Conservation (phyloP, 2,797 vertebrate genomes). For the Chelidonichthys spinosus region DNA sequence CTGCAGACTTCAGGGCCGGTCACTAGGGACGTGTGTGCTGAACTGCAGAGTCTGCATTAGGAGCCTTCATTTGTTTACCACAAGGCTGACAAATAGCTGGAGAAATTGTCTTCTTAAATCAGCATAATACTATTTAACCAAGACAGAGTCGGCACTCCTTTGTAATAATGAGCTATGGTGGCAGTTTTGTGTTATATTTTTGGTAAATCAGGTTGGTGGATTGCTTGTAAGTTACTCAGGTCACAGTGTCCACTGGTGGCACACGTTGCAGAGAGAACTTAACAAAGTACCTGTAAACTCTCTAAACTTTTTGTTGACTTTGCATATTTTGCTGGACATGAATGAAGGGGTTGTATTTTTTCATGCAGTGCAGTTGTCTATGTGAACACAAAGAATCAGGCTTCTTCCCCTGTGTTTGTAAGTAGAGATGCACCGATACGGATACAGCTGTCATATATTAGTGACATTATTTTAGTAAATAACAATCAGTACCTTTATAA, state of each 20-base stretch:
- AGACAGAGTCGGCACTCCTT: slow-evolving; percentile 26
- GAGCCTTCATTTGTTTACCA: slow-evolving; percentile 49
- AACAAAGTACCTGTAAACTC: not conserved
- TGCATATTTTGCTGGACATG: not conserved
- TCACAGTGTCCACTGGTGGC: slow-evolving; percentile 56
- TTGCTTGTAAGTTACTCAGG: slow-evolving; percentile 58
- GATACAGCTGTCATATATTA: too few species aligned
- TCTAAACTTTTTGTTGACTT: not conserved
- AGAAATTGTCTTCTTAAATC: slow-evolving; percentile 32
- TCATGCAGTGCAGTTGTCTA: not conserved
- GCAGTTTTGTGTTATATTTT: slow-evolving; percentile 35
- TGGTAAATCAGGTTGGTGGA: slow-evolving; percentile 49
- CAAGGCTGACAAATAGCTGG: slow-evolving; percentile 34
- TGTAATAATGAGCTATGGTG: slow-evolving; percentile 13
- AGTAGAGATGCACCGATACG: too few species aligned
- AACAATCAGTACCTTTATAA: too few species aligned
- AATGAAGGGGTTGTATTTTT: not conserved
- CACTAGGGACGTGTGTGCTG: slow-evolving; percentile 34
- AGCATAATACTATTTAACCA: slow-evolving; percentile 24
- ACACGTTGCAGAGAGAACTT: slow-evolving; percentile 22
- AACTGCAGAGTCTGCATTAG: slow-evolving; percentile 47
- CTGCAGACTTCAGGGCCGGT: slow-evolving; percentile 45
- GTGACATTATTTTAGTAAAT: too few species aligned
- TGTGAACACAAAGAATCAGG: not conserved
- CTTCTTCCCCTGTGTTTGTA: not conserved